phyloP scores from a whole-genome alignment of 2,888 invertebrate genomes.

The Platycnemis pennipes region DNA sequence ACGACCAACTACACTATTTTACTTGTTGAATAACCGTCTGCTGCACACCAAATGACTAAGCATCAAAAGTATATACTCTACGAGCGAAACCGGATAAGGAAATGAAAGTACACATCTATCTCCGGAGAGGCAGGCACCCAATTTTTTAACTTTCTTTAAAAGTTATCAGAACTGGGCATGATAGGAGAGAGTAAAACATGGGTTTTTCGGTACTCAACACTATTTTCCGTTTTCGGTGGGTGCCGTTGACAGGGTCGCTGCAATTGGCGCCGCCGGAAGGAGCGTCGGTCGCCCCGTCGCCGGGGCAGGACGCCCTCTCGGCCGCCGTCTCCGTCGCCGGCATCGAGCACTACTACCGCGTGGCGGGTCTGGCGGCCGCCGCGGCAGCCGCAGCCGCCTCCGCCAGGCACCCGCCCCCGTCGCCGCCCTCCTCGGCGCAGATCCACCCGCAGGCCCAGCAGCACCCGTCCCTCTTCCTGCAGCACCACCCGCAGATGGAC shows the following conservation, averaged over 20 bases:
- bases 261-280: slow-evolving; percentile 40
- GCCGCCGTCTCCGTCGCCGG: slow-evolving; percentile 35
- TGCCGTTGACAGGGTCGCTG: neutral
- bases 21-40: too few species aligned
- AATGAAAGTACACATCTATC: too few species aligned
- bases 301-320: slow-evolving; percentile 37
- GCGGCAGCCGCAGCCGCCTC: slow-evolving; percentile 44
- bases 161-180: too few species aligned
- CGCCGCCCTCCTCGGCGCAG: neutral
- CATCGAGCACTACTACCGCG: slow-evolving; percentile 53
- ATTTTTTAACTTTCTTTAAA: too few species aligned
- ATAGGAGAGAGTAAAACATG: too few species aligned
- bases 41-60: too few species aligned
- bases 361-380: slow-evolving; percentile 52
- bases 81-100: too few species aligned
- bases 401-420: neutral
- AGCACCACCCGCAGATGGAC: slow-evolving; percentile 44
- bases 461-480: slow-evolving; percentile 38
- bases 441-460: neutral
- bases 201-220: neutral
- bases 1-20: too few species aligned
- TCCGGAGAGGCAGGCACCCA: too few species aligned
- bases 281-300: neutral
- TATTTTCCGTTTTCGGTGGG: neutral
- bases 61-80: too few species aligned